These are phyloP conservation scores for Drosophila cardini DNA, from an alignment of 1,140 invertebrate species.

Conservation along the genomic window DNA sequence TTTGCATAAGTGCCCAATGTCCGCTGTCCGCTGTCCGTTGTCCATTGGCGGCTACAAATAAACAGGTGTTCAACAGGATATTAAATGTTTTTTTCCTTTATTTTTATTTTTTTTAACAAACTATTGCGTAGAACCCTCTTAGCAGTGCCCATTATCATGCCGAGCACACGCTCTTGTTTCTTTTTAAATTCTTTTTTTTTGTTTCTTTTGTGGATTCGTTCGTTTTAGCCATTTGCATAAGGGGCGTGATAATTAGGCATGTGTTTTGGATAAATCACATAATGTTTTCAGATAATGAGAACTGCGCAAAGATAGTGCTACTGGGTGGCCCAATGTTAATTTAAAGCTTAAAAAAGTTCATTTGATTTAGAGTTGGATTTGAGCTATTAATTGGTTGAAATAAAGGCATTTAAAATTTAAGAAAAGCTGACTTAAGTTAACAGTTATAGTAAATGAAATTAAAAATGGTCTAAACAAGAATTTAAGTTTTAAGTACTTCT, in stretches of 20 bases:
- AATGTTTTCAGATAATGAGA: slow-evolving; percentile 14
- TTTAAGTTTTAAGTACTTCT: too few relatives aligned
- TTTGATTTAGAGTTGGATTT: too few relatives aligned
- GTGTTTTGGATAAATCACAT: slow-evolving; percentile 44
- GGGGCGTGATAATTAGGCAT: slow-evolving; percentile 53
- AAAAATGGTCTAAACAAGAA: too few relatives aligned
- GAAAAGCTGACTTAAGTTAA: too few relatives aligned
- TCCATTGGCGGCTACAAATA: slow-evolving; percentile 33
- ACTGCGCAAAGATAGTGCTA: slow-evolving; percentile 23
- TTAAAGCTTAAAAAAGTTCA: neutral
- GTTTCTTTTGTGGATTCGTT: slow-evolving; percentile 10
- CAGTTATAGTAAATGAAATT: too few relatives aligned
- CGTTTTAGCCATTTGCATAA: slow-evolving; percentile 59
- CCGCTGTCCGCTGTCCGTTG: neutral
- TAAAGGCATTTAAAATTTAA: too few relatives aligned
- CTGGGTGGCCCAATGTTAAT: slow-evolving; percentile 8
- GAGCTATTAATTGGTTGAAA: too few relatives aligned
- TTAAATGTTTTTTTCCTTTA: slow-evolving; percentile 56
- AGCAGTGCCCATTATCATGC: slow-evolving; percentile 53
- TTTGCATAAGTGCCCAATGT: slow-evolving; percentile 62
- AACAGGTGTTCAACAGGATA: slow-evolving; percentile 79
- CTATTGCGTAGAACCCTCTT: slow-evolving; percentile 54
- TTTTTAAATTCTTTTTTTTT: slow-evolving; percentile 16
- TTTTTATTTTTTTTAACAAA: slow-evolving; percentile 35
- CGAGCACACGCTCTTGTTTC: slow-evolving; percentile 35